Conservation (phyloP, 2,797 vertebrate species). For the Notolepis coatsorum region DNA sequence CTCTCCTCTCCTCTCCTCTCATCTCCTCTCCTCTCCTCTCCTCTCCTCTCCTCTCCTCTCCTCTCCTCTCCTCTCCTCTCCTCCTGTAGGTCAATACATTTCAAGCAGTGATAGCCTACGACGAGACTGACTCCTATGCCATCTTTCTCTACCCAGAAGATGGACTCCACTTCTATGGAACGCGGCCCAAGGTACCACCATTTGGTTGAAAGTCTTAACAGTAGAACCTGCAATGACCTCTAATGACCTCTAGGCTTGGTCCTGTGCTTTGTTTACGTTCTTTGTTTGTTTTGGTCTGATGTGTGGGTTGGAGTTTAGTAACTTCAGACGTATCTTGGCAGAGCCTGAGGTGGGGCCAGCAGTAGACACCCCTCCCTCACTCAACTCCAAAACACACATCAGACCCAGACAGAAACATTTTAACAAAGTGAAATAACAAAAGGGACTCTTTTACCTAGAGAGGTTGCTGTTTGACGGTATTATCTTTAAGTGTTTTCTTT, state of each 20-base stretch:
- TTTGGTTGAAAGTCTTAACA: too few relatives aligned
- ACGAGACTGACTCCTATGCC: conserved; percentile 86
- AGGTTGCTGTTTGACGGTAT: too few relatives aligned
- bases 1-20: neutral
- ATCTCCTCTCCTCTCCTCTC: neutral
- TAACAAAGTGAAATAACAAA: too few relatives aligned
- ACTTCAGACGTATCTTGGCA: too few relatives aligned
- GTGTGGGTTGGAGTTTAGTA: too few relatives aligned
- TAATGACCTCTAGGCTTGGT: neutral
- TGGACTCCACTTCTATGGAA: conserved; percentile 92
- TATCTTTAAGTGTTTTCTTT: too few relatives aligned
- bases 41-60: neutral
- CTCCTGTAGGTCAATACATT: conserved; percentile 91
- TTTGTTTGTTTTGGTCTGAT: too few relatives aligned
- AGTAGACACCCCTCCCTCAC: too few relatives aligned
- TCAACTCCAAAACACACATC: too few relatives aligned
- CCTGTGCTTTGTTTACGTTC: neutral
- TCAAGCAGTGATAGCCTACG: conserved; percentile 91
- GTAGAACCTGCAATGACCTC: neutral
- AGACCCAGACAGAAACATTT: too few relatives aligned
- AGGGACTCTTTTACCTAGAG: too few relatives aligned
- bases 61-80: neutral
- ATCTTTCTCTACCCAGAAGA: conserved; percentile 92
- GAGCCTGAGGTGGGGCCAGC: too few relatives aligned
- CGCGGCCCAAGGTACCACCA: conserved; percentile 89